A percentile compares a stretch with the other conserved stretches of the same genome.
These are phyloP conservation scores for Tichodroma muraria DNA, from an alignment of 2,113 vertebrate species.

Conservation along the genomic window DNA sequence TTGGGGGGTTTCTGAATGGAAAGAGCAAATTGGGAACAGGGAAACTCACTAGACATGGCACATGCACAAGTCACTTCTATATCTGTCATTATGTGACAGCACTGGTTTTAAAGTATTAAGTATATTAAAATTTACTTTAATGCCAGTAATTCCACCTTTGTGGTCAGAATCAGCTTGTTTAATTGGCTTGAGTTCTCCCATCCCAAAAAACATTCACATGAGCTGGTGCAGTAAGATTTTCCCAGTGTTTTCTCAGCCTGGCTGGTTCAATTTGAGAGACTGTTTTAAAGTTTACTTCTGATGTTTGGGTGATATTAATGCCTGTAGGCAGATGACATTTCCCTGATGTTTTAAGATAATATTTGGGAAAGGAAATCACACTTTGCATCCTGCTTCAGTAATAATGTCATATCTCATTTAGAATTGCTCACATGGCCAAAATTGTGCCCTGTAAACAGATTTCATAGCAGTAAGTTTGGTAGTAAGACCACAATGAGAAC, in stretches of 20 bases:
- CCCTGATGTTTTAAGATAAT: background rate
- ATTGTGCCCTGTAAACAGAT: background rate
- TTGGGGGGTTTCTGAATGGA: rapidly evolving
- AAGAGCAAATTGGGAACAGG: background rate
- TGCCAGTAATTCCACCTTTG: background rate
- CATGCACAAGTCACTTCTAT: background rate
- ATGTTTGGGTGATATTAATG: background rate
- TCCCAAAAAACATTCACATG: background rate
- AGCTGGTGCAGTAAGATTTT: background rate
- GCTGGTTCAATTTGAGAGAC: background rate
- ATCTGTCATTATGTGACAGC: background rate
- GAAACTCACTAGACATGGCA: background rate
- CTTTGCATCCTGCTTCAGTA: background rate
- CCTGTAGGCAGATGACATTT: background rate
- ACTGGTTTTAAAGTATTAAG: background rate
- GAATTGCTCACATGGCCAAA: background rate
- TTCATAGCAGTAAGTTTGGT: background rate
- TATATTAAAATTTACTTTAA: background rate
- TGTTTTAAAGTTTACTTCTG: background rate
- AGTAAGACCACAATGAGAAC: background rate
- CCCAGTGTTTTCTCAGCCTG: background rate
- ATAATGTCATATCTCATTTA: background rate
- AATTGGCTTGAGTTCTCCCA: background rate
- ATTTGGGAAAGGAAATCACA: background rate
- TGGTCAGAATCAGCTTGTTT: background rate